Evolutionary conservation across 2,888 invertebrate species (phyloP).

Genomic region (Volucella inflata): DNA sequence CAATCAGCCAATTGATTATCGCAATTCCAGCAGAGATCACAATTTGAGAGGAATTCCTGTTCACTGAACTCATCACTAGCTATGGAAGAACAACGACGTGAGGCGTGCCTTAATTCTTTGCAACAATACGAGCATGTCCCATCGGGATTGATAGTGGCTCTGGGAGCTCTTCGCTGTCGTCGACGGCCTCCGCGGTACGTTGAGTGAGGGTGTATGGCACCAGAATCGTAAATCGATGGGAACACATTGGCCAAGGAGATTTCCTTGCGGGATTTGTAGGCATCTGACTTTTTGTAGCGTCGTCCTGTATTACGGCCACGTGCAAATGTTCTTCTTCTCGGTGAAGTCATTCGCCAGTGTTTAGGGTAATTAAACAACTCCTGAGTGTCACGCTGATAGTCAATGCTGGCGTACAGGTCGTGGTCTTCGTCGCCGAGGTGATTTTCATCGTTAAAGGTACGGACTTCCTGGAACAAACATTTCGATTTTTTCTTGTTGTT

Average conservation of each 20-base stretch:
- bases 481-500: slow-evolving; percentile 75
- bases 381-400: slow-evolving; percentile 56
- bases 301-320: slow-evolving; percentile 68
- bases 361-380: slow-evolving; percentile 76
- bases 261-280: slow-evolving; percentile 71
- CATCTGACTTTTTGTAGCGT: slow-evolving; percentile 70
- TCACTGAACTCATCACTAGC: slow-evolving; percentile 78
- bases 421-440: slow-evolving; percentile 53
- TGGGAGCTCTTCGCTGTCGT: slow-evolving; percentile 31
- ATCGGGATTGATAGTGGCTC: slow-evolving; percentile 57
- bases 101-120: slow-evolving; percentile 63
- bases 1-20: slow-evolving; percentile 77
- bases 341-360: slow-evolving; percentile 75
- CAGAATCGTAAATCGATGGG: slow-evolving; percentile 75
- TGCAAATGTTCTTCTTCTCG: slow-evolving; percentile 31
- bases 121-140: slow-evolving; percentile 74
- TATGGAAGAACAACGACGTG: slow-evolving; percentile 72
- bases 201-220: slow-evolving; percentile 31
- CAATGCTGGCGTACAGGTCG: slow-evolving; percentile 64
- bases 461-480: slow-evolving; percentile 77
- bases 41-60: slow-evolving; percentile 77
- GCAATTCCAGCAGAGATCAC: slow-evolving; percentile 78
- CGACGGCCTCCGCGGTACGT: slow-evolving; percentile 47
- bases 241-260: slow-evolving; percentile 77
- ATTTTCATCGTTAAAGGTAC: slow-evolving; percentile 76